These are phyloP conservation scores for Dufourea novaeangliae DNA, from an alignment of 1,140 invertebrate species.

Conservation along the genomic window DNA sequence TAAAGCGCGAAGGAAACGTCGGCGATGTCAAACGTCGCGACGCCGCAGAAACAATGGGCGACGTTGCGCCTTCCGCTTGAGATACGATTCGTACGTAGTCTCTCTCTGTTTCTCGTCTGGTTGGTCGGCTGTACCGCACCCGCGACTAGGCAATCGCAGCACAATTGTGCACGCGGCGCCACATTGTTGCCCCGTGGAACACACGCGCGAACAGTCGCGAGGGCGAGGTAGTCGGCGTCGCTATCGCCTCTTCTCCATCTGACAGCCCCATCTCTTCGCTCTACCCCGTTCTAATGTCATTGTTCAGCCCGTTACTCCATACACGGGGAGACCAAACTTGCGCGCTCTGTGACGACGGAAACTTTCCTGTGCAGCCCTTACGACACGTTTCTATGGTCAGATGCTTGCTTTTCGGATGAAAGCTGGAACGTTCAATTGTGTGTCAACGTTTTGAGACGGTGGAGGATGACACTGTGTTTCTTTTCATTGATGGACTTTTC, in stretches of 20 bases:
- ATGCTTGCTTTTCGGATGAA: neutral
- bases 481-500: neutral
- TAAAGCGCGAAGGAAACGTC: slow-evolving; percentile 79
- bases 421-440: neutral
- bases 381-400: neutral
- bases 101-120: too few species aligned
- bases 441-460: neutral
- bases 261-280: slow-evolving; percentile 71
- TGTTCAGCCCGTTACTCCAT: slow-evolving; percentile 51
- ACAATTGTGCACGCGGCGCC: slow-evolving; percentile 44
- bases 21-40: slow-evolving; percentile 75
- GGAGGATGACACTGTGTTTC: neutral
- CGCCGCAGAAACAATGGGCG: slow-evolving; percentile 74
- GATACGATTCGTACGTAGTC: slow-evolving; percentile 74
- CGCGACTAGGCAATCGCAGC: slow-evolving; percentile 50
- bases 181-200: slow-evolving; percentile 20
- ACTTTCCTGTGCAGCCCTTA: slow-evolving; percentile 35
- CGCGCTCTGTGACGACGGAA: neutral
- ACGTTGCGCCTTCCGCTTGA: slow-evolving; percentile 75
- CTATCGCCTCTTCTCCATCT: slow-evolving; percentile 68
- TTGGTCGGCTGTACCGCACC: slow-evolving; percentile 10
- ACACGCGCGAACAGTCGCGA: slow-evolving; percentile 34
- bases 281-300: slow-evolving; percentile 71
- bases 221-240: slow-evolving; percentile 37
- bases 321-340: slow-evolving; percentile 29